Percentiles rank a stretch among this genome's conserved stretches.
Evolutionary conservation across 2,888 invertebrate species (phyloP).

Genomic region (Drosophila limbata): DNA sequence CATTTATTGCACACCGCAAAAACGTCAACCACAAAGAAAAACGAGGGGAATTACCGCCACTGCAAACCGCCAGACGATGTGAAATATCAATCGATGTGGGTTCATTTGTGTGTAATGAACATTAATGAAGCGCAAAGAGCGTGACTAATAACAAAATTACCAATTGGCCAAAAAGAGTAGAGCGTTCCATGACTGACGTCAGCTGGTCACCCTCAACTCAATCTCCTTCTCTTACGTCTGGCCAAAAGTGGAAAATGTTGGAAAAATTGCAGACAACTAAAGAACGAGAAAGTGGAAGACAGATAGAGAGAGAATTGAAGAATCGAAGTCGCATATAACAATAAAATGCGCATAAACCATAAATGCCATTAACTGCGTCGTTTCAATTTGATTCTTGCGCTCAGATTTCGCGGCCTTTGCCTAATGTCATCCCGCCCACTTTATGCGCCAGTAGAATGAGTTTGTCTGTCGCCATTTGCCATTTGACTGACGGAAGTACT

Average conservation of each 20-base stretch:
- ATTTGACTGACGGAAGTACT: conserved; percentile 49
- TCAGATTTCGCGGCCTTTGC: conserved; percentile 59
- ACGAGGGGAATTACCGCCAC: conserved; percentile 41
- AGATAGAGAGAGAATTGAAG: not conserved
- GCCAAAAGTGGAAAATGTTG: conserved; percentile 42
- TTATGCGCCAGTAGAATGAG: conserved; percentile 39
- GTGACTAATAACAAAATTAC: conserved; percentile 80
- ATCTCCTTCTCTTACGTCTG: not conserved
- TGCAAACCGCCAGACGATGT: conserved; percentile 67
- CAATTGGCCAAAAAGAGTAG: conserved; percentile 75
- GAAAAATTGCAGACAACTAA: conserved; percentile 33
- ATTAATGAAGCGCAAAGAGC: conserved; percentile 81
- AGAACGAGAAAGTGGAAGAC: not conserved
- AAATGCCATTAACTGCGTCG: conserved; percentile 78
- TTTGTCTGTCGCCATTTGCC: conserved; percentile 47
- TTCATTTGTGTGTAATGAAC: conserved; percentile 81
- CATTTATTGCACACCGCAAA: conserved; percentile 68
- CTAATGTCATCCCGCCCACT: conserved; percentile 47
- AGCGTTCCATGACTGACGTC: conserved; percentile 51
- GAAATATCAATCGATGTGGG: conserved; percentile 80
- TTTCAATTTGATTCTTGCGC: conserved; percentile 76
- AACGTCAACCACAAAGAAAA: conserved; percentile 70
- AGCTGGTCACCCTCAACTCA: conserved; percentile 40
- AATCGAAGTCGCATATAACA: conserved; percentile 62
- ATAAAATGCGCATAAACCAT: conserved; percentile 76